Evolutionary conservation across 2,888 invertebrate species (phyloP), one percentile per base, ranked within the genome.

Genomic region (Noctua janthina): DNA sequence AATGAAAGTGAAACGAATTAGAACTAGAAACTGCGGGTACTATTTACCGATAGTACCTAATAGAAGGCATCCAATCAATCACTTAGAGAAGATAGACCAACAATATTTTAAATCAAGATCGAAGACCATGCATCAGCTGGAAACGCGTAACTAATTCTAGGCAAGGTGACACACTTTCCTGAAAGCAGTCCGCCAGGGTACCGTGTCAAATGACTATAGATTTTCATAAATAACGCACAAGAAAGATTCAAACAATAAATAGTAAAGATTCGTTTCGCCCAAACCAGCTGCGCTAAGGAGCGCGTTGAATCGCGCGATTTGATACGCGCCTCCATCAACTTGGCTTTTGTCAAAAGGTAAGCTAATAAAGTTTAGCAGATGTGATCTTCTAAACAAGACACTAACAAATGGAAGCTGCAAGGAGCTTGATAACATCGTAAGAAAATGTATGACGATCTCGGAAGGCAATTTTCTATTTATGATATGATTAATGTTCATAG

Each of bases 321-420:
- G 97, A 95, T 96, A 96, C 96, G 96, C 96, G 95, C 96, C 95
- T 96, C 96, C 96, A 96, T 96, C 96, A 95, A 94, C 93, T 91
- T 93, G 87, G 93, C 93, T 93, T 96, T 96, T 96, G 95, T 96
- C 95, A 95, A 96, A 96, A 96, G 95, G 91, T 94, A 92, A 92
- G 92, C 95, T 96, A 95, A 95, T 96, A 96, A 96, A 96, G 93
- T 95, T 96, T 93, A 95, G 95, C 96, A 96, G 96, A 97, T 96
- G 96, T 96, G 96, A 96, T 96, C 94, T 96, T 95, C 95, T 95
- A 95, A 96, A 96, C 96, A 94, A 96, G 96, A 96, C 94, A 93
- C 93, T 95, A 94, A 96, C 95, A 96, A 96, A 96, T 96, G 95
- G 93, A 92, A 92, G 92, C 91, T 92, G 88, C 89, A 90, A 92